A percentile compares a stretch with the other conserved stretches of the same genome.
Evolutionary conservation across 2,888 invertebrate species (phyloP).

Genomic region (Hypselothyrea guttata): DNA sequence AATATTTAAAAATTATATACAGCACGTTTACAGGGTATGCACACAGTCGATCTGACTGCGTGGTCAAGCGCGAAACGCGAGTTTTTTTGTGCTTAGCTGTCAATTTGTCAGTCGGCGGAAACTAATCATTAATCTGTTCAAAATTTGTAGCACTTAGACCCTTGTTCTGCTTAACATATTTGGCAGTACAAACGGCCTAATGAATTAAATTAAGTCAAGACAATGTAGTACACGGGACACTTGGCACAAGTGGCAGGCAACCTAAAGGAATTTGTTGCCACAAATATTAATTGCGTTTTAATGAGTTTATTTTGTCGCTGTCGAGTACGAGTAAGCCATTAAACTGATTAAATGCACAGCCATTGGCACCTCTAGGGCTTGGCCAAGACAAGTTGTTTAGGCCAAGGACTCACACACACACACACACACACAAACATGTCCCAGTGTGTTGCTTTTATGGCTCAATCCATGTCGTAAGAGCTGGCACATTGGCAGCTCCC

Average conservation of each 20-base stretch:
- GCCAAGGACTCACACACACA: not conserved
- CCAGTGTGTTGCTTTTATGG: slow-evolving; percentile 16
- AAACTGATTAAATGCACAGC: slow-evolving; percentile 67
- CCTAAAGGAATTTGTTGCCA: slow-evolving; percentile 12
- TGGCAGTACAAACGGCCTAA: not conserved
- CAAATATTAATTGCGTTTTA: slow-evolving; percentile 74
- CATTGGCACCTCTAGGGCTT: slow-evolving; percentile 59
- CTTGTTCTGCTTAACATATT: slow-evolving; percentile 1
- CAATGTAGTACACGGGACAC: not conserved
- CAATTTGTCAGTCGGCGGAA: not conserved
- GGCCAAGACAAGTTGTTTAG: slow-evolving; percentile 8
- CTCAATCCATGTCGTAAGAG: slow-evolving; percentile 9
- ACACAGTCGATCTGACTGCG: too few relatives aligned
- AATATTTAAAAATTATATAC: too few relatives aligned
- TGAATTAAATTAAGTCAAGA: slow-evolving; percentile 6
- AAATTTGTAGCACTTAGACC: too few relatives aligned
- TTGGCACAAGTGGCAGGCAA: not conserved
- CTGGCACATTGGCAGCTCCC: slow-evolving; percentile 40
- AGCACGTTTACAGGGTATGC: too few relatives aligned
- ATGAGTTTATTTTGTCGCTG: slow-evolving; percentile 63
- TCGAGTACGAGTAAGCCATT: slow-evolving; percentile 56
- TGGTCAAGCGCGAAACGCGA: too few relatives aligned
- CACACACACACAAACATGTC: not conserved
- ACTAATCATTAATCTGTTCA: not conserved
- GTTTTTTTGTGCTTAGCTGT: not conserved